Percentiles rank a stretch among this genome's conserved stretches.
phyloP scores from a whole-genome alignment of 2,113 vertebrate genomes.

The Tinamus guttatus region DNA sequence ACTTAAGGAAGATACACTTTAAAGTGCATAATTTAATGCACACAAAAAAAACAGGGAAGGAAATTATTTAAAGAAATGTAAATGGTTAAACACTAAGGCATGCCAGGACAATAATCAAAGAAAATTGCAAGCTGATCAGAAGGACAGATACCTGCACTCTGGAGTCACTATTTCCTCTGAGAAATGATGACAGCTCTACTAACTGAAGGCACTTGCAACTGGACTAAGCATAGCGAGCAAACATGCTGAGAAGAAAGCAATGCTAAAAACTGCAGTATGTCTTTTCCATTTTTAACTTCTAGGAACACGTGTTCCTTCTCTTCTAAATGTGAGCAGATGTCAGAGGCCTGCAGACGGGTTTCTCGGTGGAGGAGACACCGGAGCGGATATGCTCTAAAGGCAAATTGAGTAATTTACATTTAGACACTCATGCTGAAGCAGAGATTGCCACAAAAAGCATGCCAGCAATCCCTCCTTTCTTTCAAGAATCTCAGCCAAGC shows the following conservation, averaged over 20 bases:
- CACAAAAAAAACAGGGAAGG: neutral
- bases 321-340: conserved; percentile 63
- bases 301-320: conserved; percentile 55
- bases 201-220: neutral
- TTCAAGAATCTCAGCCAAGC: conserved; percentile 38
- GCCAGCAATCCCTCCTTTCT: conserved; percentile 13
- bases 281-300: conserved; percentile 63
- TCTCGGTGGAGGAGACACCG: conserved; percentile 45
- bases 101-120: neutral
- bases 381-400: conserved; percentile 52
- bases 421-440: conserved; percentile 46
- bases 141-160: neutral
- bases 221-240: conserved; percentile 14
- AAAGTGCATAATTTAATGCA: neutral
- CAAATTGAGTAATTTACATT: conserved; percentile 70
- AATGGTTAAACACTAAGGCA: neutral
- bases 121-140: neutral
- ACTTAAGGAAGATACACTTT: neutral
- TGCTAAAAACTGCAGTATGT: conserved; percentile 49
- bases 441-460: conserved; percentile 49
- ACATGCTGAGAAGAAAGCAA: conserved; percentile 21
- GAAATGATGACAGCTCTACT: neutral
- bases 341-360: conserved; percentile 55
- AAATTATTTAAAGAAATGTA: neutral
- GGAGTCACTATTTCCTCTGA: neutral